A percentile compares a stretch with the other conserved stretches of the same genome.
These are phyloP conservation scores for Lissocephala sabroskyi DNA, from an alignment of 2,888 invertebrate species.

Conservation along the genomic window DNA sequence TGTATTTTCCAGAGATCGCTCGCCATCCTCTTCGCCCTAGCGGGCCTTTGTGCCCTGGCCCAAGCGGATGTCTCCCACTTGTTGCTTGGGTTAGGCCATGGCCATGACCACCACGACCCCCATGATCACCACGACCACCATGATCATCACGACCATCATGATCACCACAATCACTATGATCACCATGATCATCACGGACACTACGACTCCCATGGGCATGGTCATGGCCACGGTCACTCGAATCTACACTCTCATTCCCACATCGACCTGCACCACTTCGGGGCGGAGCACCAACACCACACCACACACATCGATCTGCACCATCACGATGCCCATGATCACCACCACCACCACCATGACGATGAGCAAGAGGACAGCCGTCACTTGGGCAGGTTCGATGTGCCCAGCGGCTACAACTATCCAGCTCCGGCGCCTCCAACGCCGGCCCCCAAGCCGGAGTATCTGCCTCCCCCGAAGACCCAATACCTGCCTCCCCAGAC, in stretches of 20 bases:
- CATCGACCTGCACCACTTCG: not conserved
- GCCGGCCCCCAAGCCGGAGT: slow-evolving; percentile 20
- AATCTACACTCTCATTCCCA: not conserved
- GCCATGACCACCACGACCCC: slow-evolving; percentile 13
- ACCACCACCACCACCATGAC: slow-evolving; percentile 3
- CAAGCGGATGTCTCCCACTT: slow-evolving; percentile 51
- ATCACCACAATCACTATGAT: not conserved
- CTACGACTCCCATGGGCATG: slow-evolving; percentile 16
- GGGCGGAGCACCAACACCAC: not conserved
- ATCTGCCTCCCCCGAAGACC: slow-evolving; percentile 24
- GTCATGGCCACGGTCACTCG: slow-evolving; percentile 19
- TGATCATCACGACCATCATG: not conserved
- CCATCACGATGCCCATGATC: not conserved
- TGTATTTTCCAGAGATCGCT: slow-evolving; percentile 28
- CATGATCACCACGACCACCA: slow-evolving; percentile 23
- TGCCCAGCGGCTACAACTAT: slow-evolving; percentile 41
- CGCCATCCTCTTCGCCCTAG: slow-evolving; percentile 31
- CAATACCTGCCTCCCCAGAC: not conserved
- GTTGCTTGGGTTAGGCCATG: slow-evolving; percentile 17
- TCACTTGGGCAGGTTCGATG: slow-evolving; percentile 5
- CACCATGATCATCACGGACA: slow-evolving; percentile 9
- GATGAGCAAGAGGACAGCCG: slow-evolving; percentile 18
- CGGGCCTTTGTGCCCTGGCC: slow-evolving; percentile 23
- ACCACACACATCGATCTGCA: not conserved
- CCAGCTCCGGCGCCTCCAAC: slow-evolving; percentile 14